A percentile compares a stretch with the other conserved stretches of the same genome.
Conservation (phyloP, 2,113 vertebrate species). For the Amphiprion percula region DNA sequence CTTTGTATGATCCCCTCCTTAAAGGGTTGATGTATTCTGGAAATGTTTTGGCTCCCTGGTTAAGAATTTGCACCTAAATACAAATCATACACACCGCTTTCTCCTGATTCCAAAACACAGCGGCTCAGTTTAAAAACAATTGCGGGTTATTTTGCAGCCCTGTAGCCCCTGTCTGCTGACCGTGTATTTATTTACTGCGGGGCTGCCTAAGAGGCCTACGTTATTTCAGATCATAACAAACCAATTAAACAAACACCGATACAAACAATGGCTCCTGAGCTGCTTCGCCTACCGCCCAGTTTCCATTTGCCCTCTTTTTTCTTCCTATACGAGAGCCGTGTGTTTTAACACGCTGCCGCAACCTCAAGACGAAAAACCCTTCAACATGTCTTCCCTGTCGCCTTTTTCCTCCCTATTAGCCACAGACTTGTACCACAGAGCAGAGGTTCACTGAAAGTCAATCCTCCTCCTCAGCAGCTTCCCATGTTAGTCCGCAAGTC, state of each 20-base stretch:
- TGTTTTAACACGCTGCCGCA: slow-evolving; percentile 69
- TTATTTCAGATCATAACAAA: slow-evolving; percentile 67
- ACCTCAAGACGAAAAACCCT: slow-evolving; percentile 74
- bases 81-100: not conserved
- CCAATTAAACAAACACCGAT: slow-evolving; percentile 65
- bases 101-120: slow-evolving; percentile 18
- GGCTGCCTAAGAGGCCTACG: slow-evolving; percentile 68
- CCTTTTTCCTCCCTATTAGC: slow-evolving; percentile 68
- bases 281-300: slow-evolving; percentile 49
- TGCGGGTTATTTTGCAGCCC: slow-evolving; percentile 39
- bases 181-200: slow-evolving; percentile 68
- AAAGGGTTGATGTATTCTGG: slow-evolving; percentile 48
- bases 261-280: slow-evolving; percentile 56
- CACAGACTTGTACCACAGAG: slow-evolving; percentile 61
- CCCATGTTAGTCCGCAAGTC: slow-evolving; percentile 78
- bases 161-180: slow-evolving; percentile 48
- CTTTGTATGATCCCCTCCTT: slow-evolving; percentile 47
- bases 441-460: slow-evolving; percentile 76
- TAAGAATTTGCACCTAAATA: not conserved
- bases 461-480: slow-evolving; percentile 75
- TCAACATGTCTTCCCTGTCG: slow-evolving; percentile 79
- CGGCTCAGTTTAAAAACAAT: slow-evolving; percentile 15
- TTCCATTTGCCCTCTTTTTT: slow-evolving; percentile 50
- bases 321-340: slow-evolving; percentile 31
- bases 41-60: slow-evolving; percentile 36